These are phyloP conservation scores for Drosophila ustulata DNA, from an alignment of 2,888 invertebrate genomes.

Conservation along the genomic window DNA sequence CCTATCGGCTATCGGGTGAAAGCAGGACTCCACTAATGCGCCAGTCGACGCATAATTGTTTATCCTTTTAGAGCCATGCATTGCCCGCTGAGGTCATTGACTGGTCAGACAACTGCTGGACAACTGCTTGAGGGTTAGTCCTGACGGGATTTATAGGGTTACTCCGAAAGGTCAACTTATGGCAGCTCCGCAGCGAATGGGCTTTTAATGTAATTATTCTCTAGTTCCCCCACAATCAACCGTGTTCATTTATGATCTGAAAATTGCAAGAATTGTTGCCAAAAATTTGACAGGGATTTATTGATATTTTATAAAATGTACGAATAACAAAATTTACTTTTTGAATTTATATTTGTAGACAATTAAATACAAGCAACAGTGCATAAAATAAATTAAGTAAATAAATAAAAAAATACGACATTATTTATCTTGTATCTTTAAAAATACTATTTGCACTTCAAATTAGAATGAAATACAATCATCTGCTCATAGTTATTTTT, in stretches of 20 bases:
- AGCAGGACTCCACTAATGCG: constrained; percentile 38
- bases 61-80: constrained; percentile 62
- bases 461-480: no score
- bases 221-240: background rate
- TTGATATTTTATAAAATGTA: no score
- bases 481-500: no score
- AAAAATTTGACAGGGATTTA: background rate
- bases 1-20: constrained; percentile 5
- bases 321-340: no score
- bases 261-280: background rate
- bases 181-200: background rate
- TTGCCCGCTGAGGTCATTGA: constrained; percentile 56
- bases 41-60: constrained; percentile 70
- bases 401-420: no score
- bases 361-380: no score
- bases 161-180: background rate
- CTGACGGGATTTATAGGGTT: constrained; percentile 1
- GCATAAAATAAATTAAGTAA: no score
- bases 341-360: no score
- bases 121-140: constrained; percentile 23
- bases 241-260: background rate
- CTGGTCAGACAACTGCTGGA: constrained; percentile 33
- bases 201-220: constrained; percentile 12
- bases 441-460: no score
- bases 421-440: no score